These are phyloP conservation scores for Coranthus polyacanthus DNA, from an alignment of 2,797 vertebrate genomes.

Conservation along the genomic window DNA sequence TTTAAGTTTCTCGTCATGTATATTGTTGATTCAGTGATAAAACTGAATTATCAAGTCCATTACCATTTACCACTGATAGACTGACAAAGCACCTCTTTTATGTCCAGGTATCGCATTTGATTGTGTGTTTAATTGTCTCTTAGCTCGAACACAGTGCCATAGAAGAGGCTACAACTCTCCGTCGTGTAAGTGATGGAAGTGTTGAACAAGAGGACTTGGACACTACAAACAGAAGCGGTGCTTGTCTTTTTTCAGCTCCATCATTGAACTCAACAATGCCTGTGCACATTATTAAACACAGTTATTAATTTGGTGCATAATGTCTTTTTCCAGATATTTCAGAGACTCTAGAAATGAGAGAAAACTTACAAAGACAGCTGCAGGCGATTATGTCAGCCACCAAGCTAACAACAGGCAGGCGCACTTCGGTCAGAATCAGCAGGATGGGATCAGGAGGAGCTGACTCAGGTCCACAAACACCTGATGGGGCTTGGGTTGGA, in stretches of 20 bases:
- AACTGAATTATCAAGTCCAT: no score
- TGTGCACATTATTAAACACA: not conserved
- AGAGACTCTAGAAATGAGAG: slow-evolving; percentile 94
- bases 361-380: slow-evolving; percentile 93
- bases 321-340: slow-evolving; percentile 82
- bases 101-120: not conserved
- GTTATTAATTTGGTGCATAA: not conserved
- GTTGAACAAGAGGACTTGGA: slow-evolving; percentile 50
- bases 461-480: slow-evolving; percentile 87
- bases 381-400: slow-evolving; percentile 99
- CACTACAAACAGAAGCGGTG: slow-evolving; percentile 61
- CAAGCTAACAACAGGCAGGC: slow-evolving; percentile 87
- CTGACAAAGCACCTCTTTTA: not conserved
- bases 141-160: slow-evolving; percentile 48
- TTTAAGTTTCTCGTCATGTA: no score
- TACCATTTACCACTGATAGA: no score
- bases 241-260: not conserved
- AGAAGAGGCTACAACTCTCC: slow-evolving; percentile 42
- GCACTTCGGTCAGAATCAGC: slow-evolving; percentile 81
- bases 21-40: no score
- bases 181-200: slow-evolving; percentile 60
- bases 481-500: slow-evolving; percentile 82
- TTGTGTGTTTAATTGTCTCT: not conserved
- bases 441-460: slow-evolving; percentile 73
- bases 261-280: not conserved